Evolutionary conservation across 2,888 invertebrate species (phyloP).

Genomic region (Cantharis rufa): DNA sequence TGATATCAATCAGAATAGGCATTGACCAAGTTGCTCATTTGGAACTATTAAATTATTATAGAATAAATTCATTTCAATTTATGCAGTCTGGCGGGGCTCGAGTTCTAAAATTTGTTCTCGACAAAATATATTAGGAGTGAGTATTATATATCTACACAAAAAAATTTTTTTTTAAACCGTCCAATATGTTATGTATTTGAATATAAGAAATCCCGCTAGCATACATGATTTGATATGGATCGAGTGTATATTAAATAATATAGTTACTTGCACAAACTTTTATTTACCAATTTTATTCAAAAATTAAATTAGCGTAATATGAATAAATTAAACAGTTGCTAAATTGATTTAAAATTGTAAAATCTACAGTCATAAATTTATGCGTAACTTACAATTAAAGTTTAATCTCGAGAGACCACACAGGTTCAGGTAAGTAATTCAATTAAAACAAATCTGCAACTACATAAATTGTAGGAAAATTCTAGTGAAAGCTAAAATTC

Average conservation of each 20-base stretch:
- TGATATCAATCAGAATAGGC: neutral
- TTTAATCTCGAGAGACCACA: slow-evolving; percentile 4
- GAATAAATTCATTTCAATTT: too few relatives aligned
- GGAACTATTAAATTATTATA: neutral
- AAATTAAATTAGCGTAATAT: neutral
- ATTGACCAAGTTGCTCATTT: neutral
- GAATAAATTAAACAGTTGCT: neutral
- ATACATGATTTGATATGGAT: too few relatives aligned
- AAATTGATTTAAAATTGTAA: neutral
- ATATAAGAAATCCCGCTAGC: too few relatives aligned
- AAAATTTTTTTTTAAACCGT: too few relatives aligned
- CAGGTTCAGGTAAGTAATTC: slow-evolving; percentile 2
- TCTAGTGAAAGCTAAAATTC: slow-evolving; percentile 2
- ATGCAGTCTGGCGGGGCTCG: too few relatives aligned
- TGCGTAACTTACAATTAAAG: slow-evolving; percentile 3
- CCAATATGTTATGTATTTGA: too few relatives aligned
- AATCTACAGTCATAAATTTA: slow-evolving; percentile 4
- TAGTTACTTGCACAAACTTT: neutral
- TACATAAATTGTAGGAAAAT: slow-evolving; percentile 4
- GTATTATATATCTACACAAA: too few relatives aligned
- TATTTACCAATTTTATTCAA: neutral
- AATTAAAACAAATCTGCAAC: slow-evolving; percentile 5
- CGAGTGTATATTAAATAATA: neutral
- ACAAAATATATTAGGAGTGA: too few relatives aligned
- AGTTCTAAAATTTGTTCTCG: too few relatives aligned